Evolutionary conservation across 2,888 invertebrate species (phyloP).

Genomic region (Chrysina gloriosa): DNA sequence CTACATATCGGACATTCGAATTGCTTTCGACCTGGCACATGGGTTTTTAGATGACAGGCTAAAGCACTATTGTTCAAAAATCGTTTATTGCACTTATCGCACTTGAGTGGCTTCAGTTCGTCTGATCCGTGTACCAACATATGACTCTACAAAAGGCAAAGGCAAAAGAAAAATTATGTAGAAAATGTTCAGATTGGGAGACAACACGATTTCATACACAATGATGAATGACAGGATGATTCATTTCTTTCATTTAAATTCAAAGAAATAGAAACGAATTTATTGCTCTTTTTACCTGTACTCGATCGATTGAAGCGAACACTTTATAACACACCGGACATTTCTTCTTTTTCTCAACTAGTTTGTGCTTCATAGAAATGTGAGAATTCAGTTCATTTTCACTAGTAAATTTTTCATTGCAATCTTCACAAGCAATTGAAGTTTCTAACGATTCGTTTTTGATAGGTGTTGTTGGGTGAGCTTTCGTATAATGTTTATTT

Average conservation of each 20-base stretch:
- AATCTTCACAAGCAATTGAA: slow-evolving; percentile 9
- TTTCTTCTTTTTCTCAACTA: slow-evolving; percentile 65
- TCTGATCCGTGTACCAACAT: slow-evolving; percentile 75
- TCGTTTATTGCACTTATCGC: slow-evolving; percentile 72
- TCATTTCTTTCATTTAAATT: neutral
- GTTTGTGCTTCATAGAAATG: slow-evolving; percentile 47
- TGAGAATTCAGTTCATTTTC: slow-evolving; percentile 57
- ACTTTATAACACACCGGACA: slow-evolving; percentile 75
- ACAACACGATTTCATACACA: no score
- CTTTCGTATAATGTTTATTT: slow-evolving; percentile 31
- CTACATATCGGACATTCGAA: slow-evolving; percentile 82
- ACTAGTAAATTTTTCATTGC: slow-evolving; percentile 56
- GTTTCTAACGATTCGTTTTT: neutral
- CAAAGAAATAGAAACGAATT: no score
- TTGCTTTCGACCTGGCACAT: slow-evolving; percentile 71
- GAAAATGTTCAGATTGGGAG: no score
- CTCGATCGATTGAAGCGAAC: slow-evolving; percentile 72
- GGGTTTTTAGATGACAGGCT: slow-evolving; percentile 78
- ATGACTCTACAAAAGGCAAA: slow-evolving; percentile 67
- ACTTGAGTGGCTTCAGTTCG: slow-evolving; percentile 77
- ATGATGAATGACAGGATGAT: no score
- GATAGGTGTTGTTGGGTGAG: neutral
- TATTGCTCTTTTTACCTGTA: slow-evolving; percentile 66
- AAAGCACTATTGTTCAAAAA: slow-evolving; percentile 80
- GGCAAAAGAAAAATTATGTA: neutral